phyloP scores from a whole-genome alignment of 2,797 vertebrate genomes.

The Danio jaintianensis region DNA sequence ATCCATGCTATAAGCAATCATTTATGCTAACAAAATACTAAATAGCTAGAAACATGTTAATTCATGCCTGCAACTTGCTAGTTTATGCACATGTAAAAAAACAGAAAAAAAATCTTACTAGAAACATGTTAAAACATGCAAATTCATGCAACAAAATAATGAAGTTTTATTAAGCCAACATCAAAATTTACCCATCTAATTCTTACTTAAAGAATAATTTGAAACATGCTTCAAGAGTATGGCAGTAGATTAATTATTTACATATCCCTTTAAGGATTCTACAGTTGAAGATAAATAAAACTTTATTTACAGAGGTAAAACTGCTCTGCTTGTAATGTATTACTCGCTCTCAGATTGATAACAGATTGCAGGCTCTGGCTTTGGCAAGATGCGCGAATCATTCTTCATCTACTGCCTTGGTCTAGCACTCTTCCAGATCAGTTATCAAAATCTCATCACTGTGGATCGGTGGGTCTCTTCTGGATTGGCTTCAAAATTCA shows the following conservation, averaged over 20 bases:
- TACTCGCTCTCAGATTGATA: conserved; percentile 17
- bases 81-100: too few species aligned
- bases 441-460: conserved; percentile 24
- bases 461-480: not conserved
- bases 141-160: too few species aligned
- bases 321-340: conserved; percentile 17
- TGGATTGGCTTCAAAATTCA: not conserved
- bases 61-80: too few species aligned
- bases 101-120: too few species aligned
- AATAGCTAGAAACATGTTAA: too few species aligned
- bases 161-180: too few species aligned
- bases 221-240: not conserved
- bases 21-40: too few species aligned
- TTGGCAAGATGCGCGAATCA: conserved; percentile 15
- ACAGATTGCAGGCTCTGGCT: conserved; percentile 24
- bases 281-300: conserved; percentile 29
- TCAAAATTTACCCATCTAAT: too few species aligned
- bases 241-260: conserved; percentile 12
- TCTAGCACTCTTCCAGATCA: conserved; percentile 19
- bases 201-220: not conserved
- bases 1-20: too few species aligned
- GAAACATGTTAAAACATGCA: too few species aligned
- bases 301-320: conserved; percentile 24
- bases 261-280: conserved; percentile 3
- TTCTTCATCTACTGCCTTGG: conserved; percentile 27